Base-by-base conservation (phyloP, 2,888 invertebrate species). In the Platycheirus albimanus region DNA sequence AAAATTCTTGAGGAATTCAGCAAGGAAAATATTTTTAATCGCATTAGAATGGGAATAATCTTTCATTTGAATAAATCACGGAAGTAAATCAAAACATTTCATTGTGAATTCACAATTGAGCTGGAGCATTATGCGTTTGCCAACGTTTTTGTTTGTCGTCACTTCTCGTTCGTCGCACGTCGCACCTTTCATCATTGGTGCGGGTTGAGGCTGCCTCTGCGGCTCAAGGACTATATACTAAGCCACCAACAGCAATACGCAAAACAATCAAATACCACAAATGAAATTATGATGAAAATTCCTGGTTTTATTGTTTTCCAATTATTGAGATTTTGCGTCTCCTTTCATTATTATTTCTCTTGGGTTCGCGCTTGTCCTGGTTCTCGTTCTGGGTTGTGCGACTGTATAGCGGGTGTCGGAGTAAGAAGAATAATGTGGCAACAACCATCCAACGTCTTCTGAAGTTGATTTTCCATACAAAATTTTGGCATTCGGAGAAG, bases 241-340 rank as follows among this genome's bases (percentile, higher is more conserved):
- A 61, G 45, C n/a, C 24, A 41, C 24, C 41, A 58, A 20, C 58
- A 51, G 54, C 63, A 52, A 30, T 47, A 72, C 66, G 71, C 67
- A 81, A 69, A 83, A 83, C 83, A 83, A 78, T 83, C 83, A 83
- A 83, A 83, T 78, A 78, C 83, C 83, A 64, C 83, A 83, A 83
- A 83, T 78, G 72, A 83, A 83, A 83, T 83, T 83, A 78, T 83
- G 78, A 78, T 74, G 83, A 83, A 83, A 83, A 83, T 83, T 83
- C 56, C 78, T 83, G 78, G 78, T 83, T 83, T 83, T 83, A 78
- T 83, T 83, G 83, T 83, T 83, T 83, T 83, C 83, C 72, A 83
- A 83, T 83, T 83, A 83, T 78, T 83, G 63, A 69, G 54, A 75
- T 75, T 79, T 80, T 69, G 54, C 36, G 67, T 72, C 58, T 71